Base-by-base conservation (phyloP, 2,113 vertebrate species). In the Microtus pennsylvanicus region DNA sequence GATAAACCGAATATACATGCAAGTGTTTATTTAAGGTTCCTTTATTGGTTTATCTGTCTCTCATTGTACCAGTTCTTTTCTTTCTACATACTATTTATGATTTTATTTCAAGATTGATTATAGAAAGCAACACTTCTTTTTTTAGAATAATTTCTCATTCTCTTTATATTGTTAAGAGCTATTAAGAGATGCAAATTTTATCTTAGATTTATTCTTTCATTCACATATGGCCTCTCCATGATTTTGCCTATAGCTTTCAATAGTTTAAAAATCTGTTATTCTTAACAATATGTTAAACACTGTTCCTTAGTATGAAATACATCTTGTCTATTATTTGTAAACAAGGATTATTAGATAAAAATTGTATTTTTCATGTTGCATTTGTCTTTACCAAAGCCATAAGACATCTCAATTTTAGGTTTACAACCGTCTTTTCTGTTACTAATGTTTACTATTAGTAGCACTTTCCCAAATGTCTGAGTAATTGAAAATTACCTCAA, bases 91-190 rank as follows among this genome's bases (percentile, higher is more conserved):
- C 17, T 91, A 9, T 76, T 93, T 17, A 77, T 26, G 4, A 6
- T 94, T 93, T 77, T 28, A 22, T 85, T 24, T 38, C 13, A 92
- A 80, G 28, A 91, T 22, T 77, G 63, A 61, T 83, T 94, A 95
- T 65, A 55, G 26, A 91, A 93, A 83, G 85, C 1, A 52, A 5
- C 45, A 72, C 75, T 86, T 69, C 16, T 93, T 50, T 65, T 50
- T 50, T 94, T 93, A 87, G 42, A 74, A 52, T 0, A 77, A 91
- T 80, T 81, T 93, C 70, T 9, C 30, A 70, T n/a, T 89, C 30
- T 14, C 33, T 70, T 91, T 90, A 65, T 72, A 78, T 21, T 75
- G 3, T 91, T 63, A 67, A 8, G 26, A 88, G 16, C 33, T 58
- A 11, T 38, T 74, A 38, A 74, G n/a, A 38, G 19, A 8, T 85